A percentile compares a stretch with the other conserved stretches of the same genome.
phyloP scores from a whole-genome alignment of 2,888 invertebrate species.

The Rhorus exstirpatorius region DNA sequence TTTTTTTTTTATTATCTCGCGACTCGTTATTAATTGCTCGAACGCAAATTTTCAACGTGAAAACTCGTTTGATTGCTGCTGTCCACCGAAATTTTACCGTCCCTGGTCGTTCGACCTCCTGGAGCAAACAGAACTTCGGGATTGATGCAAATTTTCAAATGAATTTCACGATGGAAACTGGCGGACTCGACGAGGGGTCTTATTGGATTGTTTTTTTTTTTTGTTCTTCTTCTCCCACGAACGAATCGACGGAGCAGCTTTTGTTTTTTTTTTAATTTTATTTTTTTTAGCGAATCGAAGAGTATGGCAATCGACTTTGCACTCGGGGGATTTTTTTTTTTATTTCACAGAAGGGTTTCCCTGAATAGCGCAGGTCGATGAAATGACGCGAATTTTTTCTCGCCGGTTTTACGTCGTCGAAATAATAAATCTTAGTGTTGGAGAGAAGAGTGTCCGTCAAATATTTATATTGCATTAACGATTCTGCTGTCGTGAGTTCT shows the following conservation, averaged over 20 bases:
- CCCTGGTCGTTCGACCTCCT: background rate
- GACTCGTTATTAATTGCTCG: conserved; percentile 58
- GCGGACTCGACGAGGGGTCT: conserved; percentile 12
- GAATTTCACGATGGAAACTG: conserved; percentile 43
- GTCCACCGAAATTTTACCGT: conserved; percentile 8
- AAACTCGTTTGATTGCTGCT: conserved; percentile 20
- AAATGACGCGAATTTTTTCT: background rate
- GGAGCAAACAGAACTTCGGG: conserved; percentile 44
- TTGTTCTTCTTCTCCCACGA: background rate
- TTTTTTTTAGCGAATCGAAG: conserved; percentile 21
- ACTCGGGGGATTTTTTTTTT: conserved; percentile 8
- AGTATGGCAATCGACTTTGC: conserved; percentile 44
- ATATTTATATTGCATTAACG: conserved; percentile 56
- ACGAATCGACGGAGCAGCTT: conserved; percentile 26
- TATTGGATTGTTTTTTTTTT: conserved; percentile 49
- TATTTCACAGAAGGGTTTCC: background rate
- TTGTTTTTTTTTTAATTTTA: conserved; percentile 4
- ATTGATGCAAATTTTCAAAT: conserved; percentile 57
- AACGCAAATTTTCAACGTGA: conserved; percentile 54
- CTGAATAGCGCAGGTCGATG: background rate
- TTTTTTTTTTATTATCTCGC: conserved; percentile 9
- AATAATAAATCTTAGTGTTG: conserved; percentile 36
- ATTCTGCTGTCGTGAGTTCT: conserved; percentile 22
- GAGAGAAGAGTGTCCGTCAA: conserved; percentile 1
- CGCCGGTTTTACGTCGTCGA: conserved; percentile 23